Percentiles rank a stretch among this genome's conserved stretches.
Evolutionary conservation across 2,113 vertebrate genomes (phyloP).

Genomic region (Anas platyrhynchos): DNA sequence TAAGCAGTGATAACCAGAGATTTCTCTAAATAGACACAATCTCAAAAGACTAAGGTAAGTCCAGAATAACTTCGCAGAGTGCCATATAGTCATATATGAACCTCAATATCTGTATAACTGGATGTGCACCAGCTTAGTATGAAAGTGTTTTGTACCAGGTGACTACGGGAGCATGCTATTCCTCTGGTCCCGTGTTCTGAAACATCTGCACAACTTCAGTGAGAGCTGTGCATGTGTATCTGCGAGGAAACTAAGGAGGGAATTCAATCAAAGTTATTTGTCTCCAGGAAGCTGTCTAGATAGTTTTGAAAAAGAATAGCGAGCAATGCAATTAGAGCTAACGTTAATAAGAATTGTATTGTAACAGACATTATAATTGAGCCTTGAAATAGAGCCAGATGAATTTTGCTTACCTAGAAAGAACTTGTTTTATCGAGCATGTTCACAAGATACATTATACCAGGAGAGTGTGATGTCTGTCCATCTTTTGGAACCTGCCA

Average conservation of each 20-base stretch:
- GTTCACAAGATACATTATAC: background rate
- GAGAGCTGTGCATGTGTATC: background rate
- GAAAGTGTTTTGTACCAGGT: background rate
- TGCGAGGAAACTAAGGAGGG: background rate
- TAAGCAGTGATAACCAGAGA: background rate
- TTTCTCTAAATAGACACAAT: background rate
- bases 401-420: conserved; percentile 12
- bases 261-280: conserved; percentile 20
- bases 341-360: conserved; percentile 25
- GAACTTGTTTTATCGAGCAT: background rate
- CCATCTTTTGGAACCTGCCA: background rate
- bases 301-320: background rate
- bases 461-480: background rate
- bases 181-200: background rate
- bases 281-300: background rate
- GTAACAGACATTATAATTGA: conserved; percentile 20
- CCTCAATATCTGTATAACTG: background rate
- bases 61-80: background rate
- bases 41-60: background rate
- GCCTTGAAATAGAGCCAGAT: background rate
- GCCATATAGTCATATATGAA: background rate
- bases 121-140: background rate
- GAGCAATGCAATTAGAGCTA: conserved; percentile 13
- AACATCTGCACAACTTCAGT: background rate
- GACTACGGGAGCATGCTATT: background rate